phyloP scores from a whole-genome alignment of 2,888 invertebrate genomes.

The Caenorhabditis japonica region DNA sequence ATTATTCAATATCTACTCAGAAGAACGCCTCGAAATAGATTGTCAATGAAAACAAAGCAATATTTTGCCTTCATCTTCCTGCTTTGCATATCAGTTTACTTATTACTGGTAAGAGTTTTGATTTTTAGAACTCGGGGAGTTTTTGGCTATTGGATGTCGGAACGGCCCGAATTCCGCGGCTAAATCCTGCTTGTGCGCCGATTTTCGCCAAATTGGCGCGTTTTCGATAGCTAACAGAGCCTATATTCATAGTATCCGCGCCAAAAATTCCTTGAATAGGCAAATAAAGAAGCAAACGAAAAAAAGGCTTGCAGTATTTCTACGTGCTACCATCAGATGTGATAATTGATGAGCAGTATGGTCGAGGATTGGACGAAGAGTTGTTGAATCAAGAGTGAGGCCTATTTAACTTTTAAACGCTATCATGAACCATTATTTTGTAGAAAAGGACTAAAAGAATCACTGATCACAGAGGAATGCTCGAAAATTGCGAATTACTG shows the following conservation, averaged over 20 bases:
- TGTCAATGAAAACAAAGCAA: constrained; percentile 17
- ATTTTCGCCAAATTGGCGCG: too few species aligned
- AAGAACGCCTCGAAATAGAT: constrained; percentile 9
- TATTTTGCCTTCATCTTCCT: constrained; percentile 25
- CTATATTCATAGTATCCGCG: too few species aligned
- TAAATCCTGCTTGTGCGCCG: neutral
- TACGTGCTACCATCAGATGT: constrained; percentile 35
- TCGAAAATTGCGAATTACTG: constrained; percentile 39
- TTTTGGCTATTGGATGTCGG: too few species aligned
- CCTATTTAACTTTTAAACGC: neutral
- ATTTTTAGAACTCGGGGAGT: too few species aligned
- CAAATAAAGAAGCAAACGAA: neutral
- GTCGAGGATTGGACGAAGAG: constrained; percentile 26
- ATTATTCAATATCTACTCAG: neutral
- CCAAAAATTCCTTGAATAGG: neutral
- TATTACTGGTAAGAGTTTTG: constrained; percentile 25
- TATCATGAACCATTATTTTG: neutral
- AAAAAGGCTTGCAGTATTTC: constrained; percentile 32
- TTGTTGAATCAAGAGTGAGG: constrained; percentile 33
- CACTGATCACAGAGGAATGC: constrained; percentile 36
- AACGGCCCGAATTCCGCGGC: too few species aligned
- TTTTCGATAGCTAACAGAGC: too few species aligned
- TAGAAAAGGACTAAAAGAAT: constrained; percentile 36
- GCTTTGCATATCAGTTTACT: constrained; percentile 28
- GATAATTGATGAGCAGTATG: constrained; percentile 48